Evolutionary conservation across 2,888 invertebrate genomes (phyloP), one percentile per base, ranked within the genome.

Genomic region (Leucophenga maculata): DNA sequence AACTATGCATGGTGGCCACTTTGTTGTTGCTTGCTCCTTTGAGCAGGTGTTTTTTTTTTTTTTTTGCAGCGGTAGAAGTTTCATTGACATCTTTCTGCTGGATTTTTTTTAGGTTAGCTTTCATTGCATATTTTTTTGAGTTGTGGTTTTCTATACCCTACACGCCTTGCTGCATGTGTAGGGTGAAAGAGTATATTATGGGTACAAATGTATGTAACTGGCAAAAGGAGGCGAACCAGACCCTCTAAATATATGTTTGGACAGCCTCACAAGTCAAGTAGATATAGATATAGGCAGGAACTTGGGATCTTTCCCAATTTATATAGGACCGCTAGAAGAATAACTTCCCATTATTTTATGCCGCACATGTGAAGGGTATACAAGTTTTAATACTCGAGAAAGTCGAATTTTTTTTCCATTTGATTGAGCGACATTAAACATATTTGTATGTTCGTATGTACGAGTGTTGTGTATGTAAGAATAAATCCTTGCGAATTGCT

Each of bases 21-120:
- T 77, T 79, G 70, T 79, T 75, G 82, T 83, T 79, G 11, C 50
- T 52, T 69, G 60, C 48, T 64, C 22, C 57, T 22, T 70, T 72
- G 69, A 74, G 79, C 79, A 80, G 83, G 79, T 80, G 83, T 26
- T 16, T 68, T 9, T 69, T 22, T 69, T 20, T 65, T 8, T 9
- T 69, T 22, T 69, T 20, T 65, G 6, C 46, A 59, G 75, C 64
- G 69, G 16, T 69, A 22, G 46, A 32, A 16, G 18, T 39, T 39
- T 39, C 31, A 32, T 20, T 39, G 62, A 64, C 39, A 22, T 39
- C 4, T 48, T 64, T 39, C 9, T 16, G 31, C 9, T 48, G 62
- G 57, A 1, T 64, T 22, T 39, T 32, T 62, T 50, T 20, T 59
- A 46, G 44, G 13, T 8, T 11, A 31, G 11, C 32, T 22, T 26